These are phyloP conservation scores for Empidonax traillii DNA, from an alignment of 2,113 vertebrate species.

Conservation along the genomic window DNA sequence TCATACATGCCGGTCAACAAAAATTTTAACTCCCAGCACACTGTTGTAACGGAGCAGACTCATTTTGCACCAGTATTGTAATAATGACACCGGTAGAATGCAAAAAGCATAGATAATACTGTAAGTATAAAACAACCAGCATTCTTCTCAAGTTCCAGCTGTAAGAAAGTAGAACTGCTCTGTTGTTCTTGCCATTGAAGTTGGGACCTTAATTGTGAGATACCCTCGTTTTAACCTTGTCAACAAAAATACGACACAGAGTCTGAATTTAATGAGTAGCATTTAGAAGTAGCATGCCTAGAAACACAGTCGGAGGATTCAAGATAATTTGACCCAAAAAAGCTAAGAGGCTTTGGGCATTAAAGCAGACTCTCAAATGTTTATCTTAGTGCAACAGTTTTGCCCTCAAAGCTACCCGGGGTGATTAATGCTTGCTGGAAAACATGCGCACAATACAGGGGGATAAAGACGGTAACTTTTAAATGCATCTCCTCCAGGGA, in stretches of 20 bases:
- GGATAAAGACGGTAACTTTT: background rate
- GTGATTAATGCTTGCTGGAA: background rate
- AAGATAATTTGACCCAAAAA: conserved; percentile 55
- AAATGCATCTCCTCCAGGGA: background rate
- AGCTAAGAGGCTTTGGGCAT: conserved; percentile 52
- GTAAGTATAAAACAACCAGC: background rate
- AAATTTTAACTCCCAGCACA: background rate
- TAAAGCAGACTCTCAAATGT: conserved; percentile 23
- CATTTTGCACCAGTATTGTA: background rate
- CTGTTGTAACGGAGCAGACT: background rate
- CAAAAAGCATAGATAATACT: background rate
- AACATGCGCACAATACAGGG: background rate
- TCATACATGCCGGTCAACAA: background rate
- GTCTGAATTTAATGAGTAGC: background rate
- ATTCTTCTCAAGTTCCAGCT: background rate
- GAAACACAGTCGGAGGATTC: background rate
- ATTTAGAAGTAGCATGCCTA: background rate
- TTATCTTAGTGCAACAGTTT: conserved; percentile 12
- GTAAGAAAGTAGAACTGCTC: background rate
- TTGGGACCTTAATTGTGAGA: background rate
- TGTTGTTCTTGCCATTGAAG: background rate
- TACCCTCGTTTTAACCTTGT: background rate
- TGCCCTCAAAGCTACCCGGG: background rate
- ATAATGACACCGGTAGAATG: background rate
- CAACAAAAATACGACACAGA: background rate